Evolutionary conservation across 2,888 invertebrate genomes (phyloP).

Genomic region (Ellobium chinense): DNA sequence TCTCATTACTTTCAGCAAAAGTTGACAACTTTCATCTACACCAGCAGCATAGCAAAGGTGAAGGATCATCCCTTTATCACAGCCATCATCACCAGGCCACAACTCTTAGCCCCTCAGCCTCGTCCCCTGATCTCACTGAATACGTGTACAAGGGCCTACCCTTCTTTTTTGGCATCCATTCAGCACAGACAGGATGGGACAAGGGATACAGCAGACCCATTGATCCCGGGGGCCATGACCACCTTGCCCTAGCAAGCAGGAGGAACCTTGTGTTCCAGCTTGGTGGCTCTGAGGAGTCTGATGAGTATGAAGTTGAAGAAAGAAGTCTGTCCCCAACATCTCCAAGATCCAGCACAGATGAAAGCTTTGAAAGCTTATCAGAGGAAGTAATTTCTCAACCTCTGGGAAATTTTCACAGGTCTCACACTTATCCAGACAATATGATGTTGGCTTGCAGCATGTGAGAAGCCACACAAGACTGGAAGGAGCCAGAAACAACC

Average conservation of each 20-base stretch:
- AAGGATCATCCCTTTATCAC: not conserved
- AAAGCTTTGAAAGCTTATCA: slow-evolving; percentile 10
- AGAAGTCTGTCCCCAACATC: not conserved
- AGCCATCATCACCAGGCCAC: not conserved
- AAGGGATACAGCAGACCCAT: not conserved
- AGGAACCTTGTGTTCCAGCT: slow-evolving; percentile 4
- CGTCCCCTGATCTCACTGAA: slow-evolving; percentile 63
- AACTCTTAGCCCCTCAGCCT: slow-evolving; percentile 51
- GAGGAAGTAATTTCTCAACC: not conserved
- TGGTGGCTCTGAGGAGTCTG: slow-evolving; percentile 2
- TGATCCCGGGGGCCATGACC: not conserved
- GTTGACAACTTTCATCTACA: slow-evolving; percentile 23
- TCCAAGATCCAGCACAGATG: not conserved
- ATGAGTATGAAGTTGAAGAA: not conserved
- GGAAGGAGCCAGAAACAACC: too few relatives aligned
- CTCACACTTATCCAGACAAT: slow-evolving; percentile 24
- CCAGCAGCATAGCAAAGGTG: not conserved
- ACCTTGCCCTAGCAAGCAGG: not conserved
- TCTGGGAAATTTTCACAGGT: slow-evolving; percentile 7
- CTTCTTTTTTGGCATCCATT: slow-evolving; percentile 1
- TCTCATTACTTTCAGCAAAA: slow-evolving; percentile 34
- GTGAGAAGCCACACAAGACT: too few relatives aligned
- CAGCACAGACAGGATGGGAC: not conserved
- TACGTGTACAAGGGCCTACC: slow-evolving; percentile 55
- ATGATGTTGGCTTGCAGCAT: slow-evolving; percentile 26